A percentile compares a stretch with the other conserved stretches of the same genome.
Conservation (phyloP, 1,140 invertebrate species). For the Conopomorpha cramerella region DNA sequence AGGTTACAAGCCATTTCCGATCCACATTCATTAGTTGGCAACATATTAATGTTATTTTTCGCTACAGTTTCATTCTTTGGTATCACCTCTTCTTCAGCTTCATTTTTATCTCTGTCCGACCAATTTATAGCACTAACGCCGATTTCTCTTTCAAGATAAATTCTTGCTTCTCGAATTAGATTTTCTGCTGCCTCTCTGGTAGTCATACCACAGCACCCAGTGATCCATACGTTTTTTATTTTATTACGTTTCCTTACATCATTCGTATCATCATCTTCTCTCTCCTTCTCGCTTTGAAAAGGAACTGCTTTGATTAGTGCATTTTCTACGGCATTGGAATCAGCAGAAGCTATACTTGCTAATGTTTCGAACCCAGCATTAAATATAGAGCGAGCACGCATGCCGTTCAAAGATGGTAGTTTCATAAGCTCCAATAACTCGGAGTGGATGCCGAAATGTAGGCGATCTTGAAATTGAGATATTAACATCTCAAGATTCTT, state of each 20-base stretch:
- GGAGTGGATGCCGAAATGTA: slow-evolving; percentile 92
- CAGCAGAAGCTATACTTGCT: slow-evolving; percentile 75
- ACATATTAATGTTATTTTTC: too few relatives aligned
- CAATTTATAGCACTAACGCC: slow-evolving; percentile 66
- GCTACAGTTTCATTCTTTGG: neutral
- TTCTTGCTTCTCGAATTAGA: slow-evolving; percentile 80
- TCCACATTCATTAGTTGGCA: too few relatives aligned
- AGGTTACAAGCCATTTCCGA: too few relatives aligned
- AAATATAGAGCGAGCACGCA: slow-evolving; percentile 82
- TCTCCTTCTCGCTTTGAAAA: slow-evolving; percentile 80
- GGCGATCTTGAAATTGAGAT: slow-evolving; percentile 88
- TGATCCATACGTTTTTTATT: slow-evolving; percentile 79
- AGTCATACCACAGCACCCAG: slow-evolving; percentile 80
- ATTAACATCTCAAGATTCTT: slow-evolving; percentile 86
- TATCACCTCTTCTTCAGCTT: neutral
- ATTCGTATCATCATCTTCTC: slow-evolving; percentile 70
- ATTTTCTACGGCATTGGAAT: slow-evolving; percentile 72
- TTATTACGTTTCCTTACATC: slow-evolving; percentile 71
- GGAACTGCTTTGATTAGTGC: slow-evolving; percentile 79
- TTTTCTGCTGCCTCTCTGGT: slow-evolving; percentile 79
- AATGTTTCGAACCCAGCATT: slow-evolving; percentile 83
- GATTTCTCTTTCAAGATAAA: slow-evolving; percentile 67
- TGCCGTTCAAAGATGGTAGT: slow-evolving; percentile 81
- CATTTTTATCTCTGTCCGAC: too few relatives aligned
- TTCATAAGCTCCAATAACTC: slow-evolving; percentile 92